Evolutionary conservation across 2,113 vertebrate genomes (phyloP).

Genomic region (Setophaga coronata): DNA sequence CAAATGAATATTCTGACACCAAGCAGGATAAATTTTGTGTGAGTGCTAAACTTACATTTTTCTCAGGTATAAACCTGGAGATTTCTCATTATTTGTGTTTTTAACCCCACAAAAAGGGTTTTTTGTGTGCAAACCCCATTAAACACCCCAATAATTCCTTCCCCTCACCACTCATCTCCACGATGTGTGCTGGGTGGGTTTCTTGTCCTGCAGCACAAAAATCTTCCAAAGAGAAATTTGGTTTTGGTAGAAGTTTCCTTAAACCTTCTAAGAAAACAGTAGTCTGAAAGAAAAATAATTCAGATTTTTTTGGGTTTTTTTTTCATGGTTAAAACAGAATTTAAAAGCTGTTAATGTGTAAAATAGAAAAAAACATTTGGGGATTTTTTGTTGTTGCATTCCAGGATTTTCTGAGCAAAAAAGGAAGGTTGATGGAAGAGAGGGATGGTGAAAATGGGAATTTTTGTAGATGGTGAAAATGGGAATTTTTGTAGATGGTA

Average conservation of each 20-base stretch:
- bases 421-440: background rate
- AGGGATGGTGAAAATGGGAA: background rate
- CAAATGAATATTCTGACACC: accelerated
- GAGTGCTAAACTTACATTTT: background rate
- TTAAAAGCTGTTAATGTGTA: accelerated
- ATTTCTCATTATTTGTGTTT: background rate
- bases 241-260: background rate
- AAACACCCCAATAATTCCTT: background rate
- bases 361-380: accelerated
- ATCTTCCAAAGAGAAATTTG: background rate
- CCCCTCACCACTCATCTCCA: conserved; percentile 81
- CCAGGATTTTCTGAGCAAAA: background rate
- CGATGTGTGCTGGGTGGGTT: conserved; percentile 71
- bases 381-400: background rate
- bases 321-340: background rate
- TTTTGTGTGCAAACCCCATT: background rate
- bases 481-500: no score
- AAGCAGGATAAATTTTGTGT: background rate
- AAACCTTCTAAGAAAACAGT: background rate
- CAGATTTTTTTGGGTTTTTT: background rate
- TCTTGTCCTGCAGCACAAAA: conserved; percentile 11
- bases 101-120: accelerated
- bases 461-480: background rate
- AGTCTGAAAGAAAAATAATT: background rate
- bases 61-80: background rate